Evolutionary conservation across 1,140 invertebrate genomes (phyloP).

Genomic region (Stegodyphus dumicola): DNA sequence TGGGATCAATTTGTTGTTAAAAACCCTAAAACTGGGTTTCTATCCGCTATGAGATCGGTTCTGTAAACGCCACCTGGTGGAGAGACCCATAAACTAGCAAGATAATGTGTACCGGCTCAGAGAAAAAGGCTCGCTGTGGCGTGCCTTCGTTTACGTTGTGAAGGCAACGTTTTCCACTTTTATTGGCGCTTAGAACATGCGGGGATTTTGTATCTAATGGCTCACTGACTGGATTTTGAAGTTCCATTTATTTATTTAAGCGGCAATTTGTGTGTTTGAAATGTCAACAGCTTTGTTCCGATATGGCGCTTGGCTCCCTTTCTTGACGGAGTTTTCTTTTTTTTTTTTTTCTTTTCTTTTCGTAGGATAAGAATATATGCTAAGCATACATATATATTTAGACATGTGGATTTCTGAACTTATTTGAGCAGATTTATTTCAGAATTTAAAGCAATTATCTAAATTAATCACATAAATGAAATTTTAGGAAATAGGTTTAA

Average conservation of each 20-base stretch:
- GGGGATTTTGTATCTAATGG: slow-evolving; percentile 32
- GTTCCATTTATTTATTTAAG: slow-evolving; percentile 39
- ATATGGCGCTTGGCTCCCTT: too few species aligned
- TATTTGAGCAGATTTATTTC: too few species aligned
- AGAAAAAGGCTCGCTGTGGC: too few species aligned
- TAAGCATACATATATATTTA: too few species aligned
- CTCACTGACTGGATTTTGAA: slow-evolving; percentile 15
- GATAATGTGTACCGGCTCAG: slow-evolving; percentile 1
- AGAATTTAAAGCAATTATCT: too few species aligned
- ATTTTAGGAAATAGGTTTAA: too few species aligned
- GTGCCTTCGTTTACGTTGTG: too few species aligned
- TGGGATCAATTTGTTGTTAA: slow-evolving; percentile 53
- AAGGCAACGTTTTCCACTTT: not conserved
- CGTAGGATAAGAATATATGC: too few species aligned
- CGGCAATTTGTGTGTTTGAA: slow-evolving; percentile 18
- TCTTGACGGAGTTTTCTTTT: too few species aligned
- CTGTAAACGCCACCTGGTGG: slow-evolving; percentile 28
- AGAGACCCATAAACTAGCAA: slow-evolving; percentile 23
- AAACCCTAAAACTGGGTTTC: slow-evolving; percentile 41
- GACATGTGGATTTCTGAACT: too few species aligned
- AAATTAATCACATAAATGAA: too few species aligned
- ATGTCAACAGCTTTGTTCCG: not conserved
- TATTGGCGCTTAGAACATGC: slow-evolving; percentile 26
- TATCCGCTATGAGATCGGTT: slow-evolving; percentile 16
- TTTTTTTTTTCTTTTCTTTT: too few species aligned